A percentile compares a stretch with the other conserved stretches of the same genome.
These are phyloP conservation scores for Drosophila quasianomalipes DNA, from an alignment of 2,888 invertebrate genomes.

Conservation along the genomic window DNA sequence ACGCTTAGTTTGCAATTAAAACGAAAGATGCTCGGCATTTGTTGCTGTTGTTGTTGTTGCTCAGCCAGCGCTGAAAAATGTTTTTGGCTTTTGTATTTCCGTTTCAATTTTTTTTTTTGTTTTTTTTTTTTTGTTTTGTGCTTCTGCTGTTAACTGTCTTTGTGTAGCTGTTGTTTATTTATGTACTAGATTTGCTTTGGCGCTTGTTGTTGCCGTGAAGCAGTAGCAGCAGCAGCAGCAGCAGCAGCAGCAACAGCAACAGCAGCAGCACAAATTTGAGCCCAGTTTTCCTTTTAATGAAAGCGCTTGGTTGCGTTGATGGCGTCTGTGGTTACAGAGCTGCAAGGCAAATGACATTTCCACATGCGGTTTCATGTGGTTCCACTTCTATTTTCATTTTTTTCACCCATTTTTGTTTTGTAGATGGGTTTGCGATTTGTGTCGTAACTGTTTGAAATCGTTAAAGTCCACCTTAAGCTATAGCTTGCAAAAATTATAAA, in stretches of 20 bases:
- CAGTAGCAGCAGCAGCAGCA: constrained; percentile 4
- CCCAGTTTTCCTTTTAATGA: constrained; percentile 74
- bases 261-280: constrained; percentile 53
- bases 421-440: background rate
- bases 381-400: constrained; percentile 3
- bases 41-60: constrained; percentile 42
- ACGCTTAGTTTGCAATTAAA: constrained; percentile 83
- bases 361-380: constrained; percentile 53
- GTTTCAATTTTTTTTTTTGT: constrained; percentile 2
- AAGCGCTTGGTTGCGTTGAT: constrained; percentile 65
- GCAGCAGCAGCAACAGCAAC: constrained; percentile 14
- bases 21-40: constrained; percentile 78
- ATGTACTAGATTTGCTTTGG: constrained; percentile 57
- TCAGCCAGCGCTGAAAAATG: constrained; percentile 62
- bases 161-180: constrained; percentile 63
- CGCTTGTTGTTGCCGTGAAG: constrained; percentile 32
- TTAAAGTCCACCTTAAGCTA: constrained; percentile 5
- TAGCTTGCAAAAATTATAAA: background rate
- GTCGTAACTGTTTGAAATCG: constrained; percentile 3
- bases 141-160: constrained; percentile 59
- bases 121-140: constrained; percentile 21
- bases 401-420: constrained; percentile 3
- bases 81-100: constrained; percentile 48
- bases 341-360: constrained; percentile 56
- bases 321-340: constrained; percentile 61